Conservation (phyloP, 2,113 vertebrate species). For the Otocyon megalotis region DNA sequence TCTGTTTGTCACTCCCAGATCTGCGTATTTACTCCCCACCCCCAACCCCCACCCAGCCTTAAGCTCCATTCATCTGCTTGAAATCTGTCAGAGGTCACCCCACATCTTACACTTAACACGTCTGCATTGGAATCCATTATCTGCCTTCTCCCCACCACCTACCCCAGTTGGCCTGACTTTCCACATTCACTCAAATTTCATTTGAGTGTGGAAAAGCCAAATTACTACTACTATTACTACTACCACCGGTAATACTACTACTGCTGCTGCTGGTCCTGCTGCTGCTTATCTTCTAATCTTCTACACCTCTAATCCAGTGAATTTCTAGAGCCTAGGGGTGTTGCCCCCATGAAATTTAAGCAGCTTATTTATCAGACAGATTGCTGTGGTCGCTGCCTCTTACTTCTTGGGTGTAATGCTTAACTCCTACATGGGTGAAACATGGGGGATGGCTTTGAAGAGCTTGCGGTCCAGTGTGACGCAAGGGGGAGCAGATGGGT, state of each 20-base stretch:
- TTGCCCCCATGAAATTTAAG: background rate
- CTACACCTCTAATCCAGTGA: background rate
- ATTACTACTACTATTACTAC: background rate
- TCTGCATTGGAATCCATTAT: background rate
- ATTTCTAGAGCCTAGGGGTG: background rate
- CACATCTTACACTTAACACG: background rate
- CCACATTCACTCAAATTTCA: background rate
- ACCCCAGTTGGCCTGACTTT: background rate
- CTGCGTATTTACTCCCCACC: rapidly evolving
- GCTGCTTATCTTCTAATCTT: background rate
- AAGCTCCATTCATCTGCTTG: background rate
- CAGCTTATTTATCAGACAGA: background rate
- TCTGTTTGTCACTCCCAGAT: background rate
- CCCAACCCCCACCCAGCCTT: rapidly evolving
- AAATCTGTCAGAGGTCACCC: rapidly evolving
- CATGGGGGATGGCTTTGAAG: background rate
- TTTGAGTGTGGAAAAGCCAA: background rate
- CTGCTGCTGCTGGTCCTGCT: too few relatives aligned
- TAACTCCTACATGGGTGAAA: background rate
- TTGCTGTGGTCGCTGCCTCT: background rate
- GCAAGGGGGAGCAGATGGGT: background rate
- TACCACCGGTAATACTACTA: background rate
- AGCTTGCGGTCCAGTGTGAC: background rate
- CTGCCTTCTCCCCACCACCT: background rate
- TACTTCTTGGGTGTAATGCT: background rate